A percentile compares a stretch with the other conserved stretches of the same genome.
These are phyloP conservation scores for Chrysodeixis includens DNA, from an alignment of 2,888 invertebrate genomes.

Conservation along the genomic window DNA sequence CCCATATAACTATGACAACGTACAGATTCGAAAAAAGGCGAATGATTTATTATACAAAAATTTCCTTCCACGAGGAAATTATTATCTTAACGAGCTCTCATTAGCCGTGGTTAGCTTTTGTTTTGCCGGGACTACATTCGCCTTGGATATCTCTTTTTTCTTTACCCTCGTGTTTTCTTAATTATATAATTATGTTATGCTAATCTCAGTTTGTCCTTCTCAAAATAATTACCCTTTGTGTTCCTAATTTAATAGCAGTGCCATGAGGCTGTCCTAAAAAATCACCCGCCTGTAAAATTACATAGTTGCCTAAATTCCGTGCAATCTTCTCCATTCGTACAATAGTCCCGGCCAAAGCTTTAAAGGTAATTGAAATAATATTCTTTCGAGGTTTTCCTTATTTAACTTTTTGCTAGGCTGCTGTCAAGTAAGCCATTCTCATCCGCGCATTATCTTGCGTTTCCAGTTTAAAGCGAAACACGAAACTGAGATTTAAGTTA, in stretches of 20 bases:
- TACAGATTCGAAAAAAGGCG: conserved; percentile 52
- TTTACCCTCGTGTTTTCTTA: conserved; percentile 64
- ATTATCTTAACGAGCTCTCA: conserved; percentile 77
- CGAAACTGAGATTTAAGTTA: conserved; percentile 67
- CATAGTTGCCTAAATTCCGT: conserved; percentile 17
- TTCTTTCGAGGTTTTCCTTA: conserved; percentile 63
- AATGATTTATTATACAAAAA: conserved; percentile 60
- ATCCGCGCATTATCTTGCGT: conserved; percentile 73
- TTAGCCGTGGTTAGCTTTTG: conserved; percentile 76
- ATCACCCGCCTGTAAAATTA: conserved; percentile 22
- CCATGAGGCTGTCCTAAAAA: conserved; percentile 27
- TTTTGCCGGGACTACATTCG: conserved; percentile 67
- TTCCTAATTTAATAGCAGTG: conserved; percentile 30
- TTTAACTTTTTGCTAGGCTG: conserved; percentile 67
- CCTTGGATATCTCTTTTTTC: conserved; percentile 61
- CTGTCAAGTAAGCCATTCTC: conserved; percentile 67
- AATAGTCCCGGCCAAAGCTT: conserved; percentile 50
- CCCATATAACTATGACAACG: conserved; percentile 50
- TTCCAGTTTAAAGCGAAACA: conserved; percentile 75
- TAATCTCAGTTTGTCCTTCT: conserved; percentile 68
- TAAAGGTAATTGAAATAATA: conserved; percentile 69
- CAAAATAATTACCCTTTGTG: conserved; percentile 64
- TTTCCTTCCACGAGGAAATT: conserved; percentile 70
- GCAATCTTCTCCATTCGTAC: conserved; percentile 21
- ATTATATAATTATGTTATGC: conserved; percentile 79